Base-by-base conservation (phyloP, 2,797 vertebrate species). In the Melanotaenia pygmaea region DNA sequence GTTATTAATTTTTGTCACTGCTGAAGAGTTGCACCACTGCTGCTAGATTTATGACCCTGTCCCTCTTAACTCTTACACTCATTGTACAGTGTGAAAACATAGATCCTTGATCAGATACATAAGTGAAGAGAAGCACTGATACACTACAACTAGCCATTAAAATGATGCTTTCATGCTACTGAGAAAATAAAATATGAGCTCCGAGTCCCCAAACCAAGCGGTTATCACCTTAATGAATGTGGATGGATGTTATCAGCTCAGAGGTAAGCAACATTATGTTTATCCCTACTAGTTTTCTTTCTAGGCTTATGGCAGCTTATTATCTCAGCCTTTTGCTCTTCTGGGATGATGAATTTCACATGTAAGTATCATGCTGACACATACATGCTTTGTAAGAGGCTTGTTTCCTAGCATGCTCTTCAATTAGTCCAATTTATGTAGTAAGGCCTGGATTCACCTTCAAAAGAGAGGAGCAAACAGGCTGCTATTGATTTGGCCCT, bases 401-500 rank as follows among this genome's bases (percentile, higher is more conserved):
- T 90, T 90, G 87, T 89, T 90, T 93, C 87, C 83, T 71, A 64
- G 79, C 82, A 75, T 79, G 86, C 85, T 87, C 92, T 91, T 92
- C 89, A 93, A 91, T 93, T 94, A 92, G 90, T 91, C 89, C 91
- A 91, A 91, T 94, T 92, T 90, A 90, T 90, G 87, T 83, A 90
- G 84, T 84, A 72, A 87, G 89, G 79, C 82, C 84, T 24, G 75
- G 81, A 90, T 89, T 93, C 91, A 90, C 88, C 90, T 91, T 91
- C 89, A 92, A 86, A 93, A 83, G 80, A 76, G 77, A 79, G 80
- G 79, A 89, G 83, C 86, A 90, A 90, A 89, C 86, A 62, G 79
- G 79, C 86, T 78, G 56, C 79, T 92, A 94, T 94, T 90, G 93
- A 94, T 93, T 92, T 73, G 86, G 80, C 85, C 80, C 81, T 78